These are phyloP conservation scores for Hemiprocne comata DNA, from an alignment of 2,113 vertebrate genomes.

Conservation along the genomic window DNA sequence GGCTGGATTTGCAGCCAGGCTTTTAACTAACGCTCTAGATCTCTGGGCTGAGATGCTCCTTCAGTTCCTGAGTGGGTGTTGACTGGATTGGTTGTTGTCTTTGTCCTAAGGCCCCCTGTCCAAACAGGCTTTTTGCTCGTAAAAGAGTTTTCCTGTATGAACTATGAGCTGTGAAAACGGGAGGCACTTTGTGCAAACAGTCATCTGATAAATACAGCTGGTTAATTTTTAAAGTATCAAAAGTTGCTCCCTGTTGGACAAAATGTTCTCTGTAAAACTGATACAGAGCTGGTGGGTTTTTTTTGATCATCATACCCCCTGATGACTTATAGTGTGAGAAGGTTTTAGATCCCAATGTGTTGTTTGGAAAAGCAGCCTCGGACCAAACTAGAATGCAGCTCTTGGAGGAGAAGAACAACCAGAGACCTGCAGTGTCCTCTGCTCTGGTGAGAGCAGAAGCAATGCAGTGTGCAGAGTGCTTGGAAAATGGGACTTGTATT, in stretches of 20 bases:
- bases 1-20: neutral
- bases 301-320: neutral
- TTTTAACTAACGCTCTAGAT: neutral
- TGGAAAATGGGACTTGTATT: neutral
- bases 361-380: neutral
- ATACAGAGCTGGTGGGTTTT: rapidly evolving
- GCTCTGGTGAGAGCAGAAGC: neutral
- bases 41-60: neutral
- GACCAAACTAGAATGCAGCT: neutral
- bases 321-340: neutral
- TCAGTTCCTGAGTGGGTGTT: rapidly evolving
- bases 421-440: neutral
- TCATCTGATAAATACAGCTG: neutral
- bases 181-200: neutral
- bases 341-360: neutral
- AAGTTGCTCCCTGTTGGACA: neutral
- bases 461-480: neutral
- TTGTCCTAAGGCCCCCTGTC: neutral
- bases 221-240: neutral
- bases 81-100: neutral
- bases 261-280: neutral
- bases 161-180: neutral
- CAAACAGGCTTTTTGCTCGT: neutral
- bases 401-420: neutral
- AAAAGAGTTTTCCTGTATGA: neutral